Evolutionary conservation across 2,797 vertebrate species (phyloP), one percentile per base, ranked within the genome.

Genomic region (Lutjanus campechanus): DNA sequence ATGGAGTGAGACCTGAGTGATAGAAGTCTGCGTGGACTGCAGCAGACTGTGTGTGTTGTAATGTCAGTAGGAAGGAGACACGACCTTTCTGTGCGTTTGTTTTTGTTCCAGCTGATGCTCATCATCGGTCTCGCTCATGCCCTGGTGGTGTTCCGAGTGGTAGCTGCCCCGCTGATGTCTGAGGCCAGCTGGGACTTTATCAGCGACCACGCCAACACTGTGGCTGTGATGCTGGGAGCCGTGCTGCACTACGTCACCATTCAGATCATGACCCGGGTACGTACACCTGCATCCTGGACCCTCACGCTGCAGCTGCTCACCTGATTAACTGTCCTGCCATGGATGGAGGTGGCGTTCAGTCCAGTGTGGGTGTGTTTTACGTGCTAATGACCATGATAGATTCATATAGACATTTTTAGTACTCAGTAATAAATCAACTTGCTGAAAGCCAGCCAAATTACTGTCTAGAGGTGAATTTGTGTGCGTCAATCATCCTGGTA

Each of bases 221-320:
- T 95, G 0, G 96, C 96, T 0, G 89, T 98, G 73, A 86, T 96
- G 69, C 91, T 97, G 0, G 98, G 97, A 16, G 97, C 98, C 0
- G 94, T 98, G 54, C 91, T 97, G 82, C 98, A 99, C 89, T 99
- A 97, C 25, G 0, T 97, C 68, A 97, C 94, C 79, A 95, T 96
- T 50, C 94, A 94, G 69, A 58, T 95, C 82, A 95, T 96, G 95
- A 95, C 91, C 11, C 87, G 78, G 78, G 95, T 92, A 83, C 1
- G 73, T 79, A 22, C 6, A 61, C 36, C 8, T 58, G 7, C 4
- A 44, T 66, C 43, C 20, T 1, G 25, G 5, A 58, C 50, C 19
- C 22, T 69, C 20, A 36, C 13, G 43, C 50, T 63, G 44, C 10
- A 16, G 44, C 25, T 25, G 25, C 25, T 36, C 29, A 4, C 29